These are phyloP conservation scores for Scaptomyza caliginosa DNA, from an alignment of 2,888 invertebrate species.

Conservation along the genomic window DNA sequence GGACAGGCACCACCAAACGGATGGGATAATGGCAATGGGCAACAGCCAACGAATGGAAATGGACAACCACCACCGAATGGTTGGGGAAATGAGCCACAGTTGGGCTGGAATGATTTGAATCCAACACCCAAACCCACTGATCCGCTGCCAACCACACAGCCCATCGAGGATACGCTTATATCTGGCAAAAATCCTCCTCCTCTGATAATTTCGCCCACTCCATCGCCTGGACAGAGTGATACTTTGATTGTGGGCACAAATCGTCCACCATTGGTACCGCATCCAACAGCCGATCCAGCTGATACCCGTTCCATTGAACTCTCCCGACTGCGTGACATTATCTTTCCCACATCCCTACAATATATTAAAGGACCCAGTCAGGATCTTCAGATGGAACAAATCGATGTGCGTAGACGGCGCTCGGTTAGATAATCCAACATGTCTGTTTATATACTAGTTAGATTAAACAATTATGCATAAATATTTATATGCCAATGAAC, in stretches of 20 bases:
- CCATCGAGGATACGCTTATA: constrained; percentile 29
- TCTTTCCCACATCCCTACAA: constrained; percentile 54
- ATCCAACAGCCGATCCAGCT: not conserved
- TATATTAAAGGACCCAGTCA: constrained; percentile 29
- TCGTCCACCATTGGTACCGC: constrained; percentile 45
- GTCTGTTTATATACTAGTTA: not conserved
- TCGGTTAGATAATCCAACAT: not conserved
- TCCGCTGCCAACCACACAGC: constrained; percentile 18
- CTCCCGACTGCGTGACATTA: constrained; percentile 35
- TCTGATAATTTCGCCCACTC: constrained; percentile 36
- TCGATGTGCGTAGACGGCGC: constrained; percentile 57
- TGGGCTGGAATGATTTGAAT: not conserved
- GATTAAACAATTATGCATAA: constrained; percentile 8
- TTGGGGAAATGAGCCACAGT: constrained; percentile 20
- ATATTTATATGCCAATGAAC: constrained; percentile 17
- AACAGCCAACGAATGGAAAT: constrained; percentile 9
- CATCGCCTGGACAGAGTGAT: constrained; percentile 8
- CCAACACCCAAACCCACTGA: constrained; percentile 8
- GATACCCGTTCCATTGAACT: constrained; percentile 15
- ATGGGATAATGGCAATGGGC: constrained; percentile 6
- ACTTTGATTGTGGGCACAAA: constrained; percentile 53
- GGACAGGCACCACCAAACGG: not conserved
- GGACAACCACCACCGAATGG: constrained; percentile 20
- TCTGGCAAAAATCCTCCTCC: constrained; percentile 35
- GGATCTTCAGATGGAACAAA: constrained; percentile 14